These are phyloP conservation scores for Frankliniella intonsa DNA, from an alignment of 2,888 invertebrate species.

Conservation along the genomic window DNA sequence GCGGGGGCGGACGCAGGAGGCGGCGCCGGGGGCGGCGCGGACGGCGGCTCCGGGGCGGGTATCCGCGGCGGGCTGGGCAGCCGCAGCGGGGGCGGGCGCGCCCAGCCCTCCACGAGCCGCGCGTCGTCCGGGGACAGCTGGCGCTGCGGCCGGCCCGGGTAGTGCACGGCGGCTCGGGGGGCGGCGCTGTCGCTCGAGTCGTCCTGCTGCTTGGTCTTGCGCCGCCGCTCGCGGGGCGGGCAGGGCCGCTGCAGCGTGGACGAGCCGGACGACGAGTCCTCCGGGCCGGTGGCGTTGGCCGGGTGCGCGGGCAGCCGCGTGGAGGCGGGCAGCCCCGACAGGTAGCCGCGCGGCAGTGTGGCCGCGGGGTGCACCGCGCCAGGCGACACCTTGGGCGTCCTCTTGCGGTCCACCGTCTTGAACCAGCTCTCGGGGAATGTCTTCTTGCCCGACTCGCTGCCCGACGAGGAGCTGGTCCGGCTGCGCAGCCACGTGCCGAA, in stretches of 20 bases:
- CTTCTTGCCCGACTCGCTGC: neutral
- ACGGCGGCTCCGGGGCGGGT: slow-evolving; percentile 28
- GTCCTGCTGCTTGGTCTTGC: neutral
- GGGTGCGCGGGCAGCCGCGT: slow-evolving; percentile 4
- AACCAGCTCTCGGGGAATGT: slow-evolving; percentile 13
- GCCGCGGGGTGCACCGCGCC: neutral
- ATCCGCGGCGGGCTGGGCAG: slow-evolving; percentile 34
- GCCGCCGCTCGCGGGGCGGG: neutral
- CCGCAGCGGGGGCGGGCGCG: slow-evolving; percentile 31
- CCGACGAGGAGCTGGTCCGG: neutral
- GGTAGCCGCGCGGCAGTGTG: slow-evolving; percentile 3
- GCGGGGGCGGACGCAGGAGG: slow-evolving; percentile 24
- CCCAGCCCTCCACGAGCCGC: slow-evolving; percentile 18
- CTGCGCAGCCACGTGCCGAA: slow-evolving; percentile 12
- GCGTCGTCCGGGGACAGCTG: slow-evolving; percentile 11
- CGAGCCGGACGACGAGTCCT: neutral
- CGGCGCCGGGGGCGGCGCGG: slow-evolving; percentile 28
- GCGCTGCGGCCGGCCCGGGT: slow-evolving; percentile 14
- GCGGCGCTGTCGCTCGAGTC: neutral
- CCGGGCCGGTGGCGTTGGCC: neutral
- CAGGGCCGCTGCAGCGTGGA: neutral
- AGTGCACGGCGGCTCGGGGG: neutral
- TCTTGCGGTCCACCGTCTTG: slow-evolving; percentile 20
- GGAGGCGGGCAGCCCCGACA: neutral
- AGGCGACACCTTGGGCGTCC: neutral